A percentile compares a stretch with the other conserved stretches of the same genome.
Evolutionary conservation across 2,113 vertebrate species (phyloP).

Genomic region (pig (Sus scrofa)): T2T-Sscrofa CM000824.6:115351501-115352000

Average conservation of each 20-base stretch:
- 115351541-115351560: neutral
- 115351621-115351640: neutral
- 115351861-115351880: neutral
- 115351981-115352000: neutral
- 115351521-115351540: neutral
- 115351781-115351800: neutral
- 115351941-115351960: neutral
- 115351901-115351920: neutral
- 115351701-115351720: neutral
- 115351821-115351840: neutral
- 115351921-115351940: neutral
- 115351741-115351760: neutral
- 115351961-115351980: neutral
- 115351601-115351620: neutral
- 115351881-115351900: neutral
- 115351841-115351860: neutral
- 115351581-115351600: neutral
- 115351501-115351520: neutral
- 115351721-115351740: neutral
- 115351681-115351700: neutral
- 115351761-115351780: neutral
- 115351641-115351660: neutral
- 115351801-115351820: neutral
- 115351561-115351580: slow-evolving; percentile 29
- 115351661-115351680: neutral